Evolutionary conservation across 1,140 invertebrate genomes (phyloP), one percentile per base, ranked within the genome.

Genomic region (Lepidotrigona ventralis): DNA sequence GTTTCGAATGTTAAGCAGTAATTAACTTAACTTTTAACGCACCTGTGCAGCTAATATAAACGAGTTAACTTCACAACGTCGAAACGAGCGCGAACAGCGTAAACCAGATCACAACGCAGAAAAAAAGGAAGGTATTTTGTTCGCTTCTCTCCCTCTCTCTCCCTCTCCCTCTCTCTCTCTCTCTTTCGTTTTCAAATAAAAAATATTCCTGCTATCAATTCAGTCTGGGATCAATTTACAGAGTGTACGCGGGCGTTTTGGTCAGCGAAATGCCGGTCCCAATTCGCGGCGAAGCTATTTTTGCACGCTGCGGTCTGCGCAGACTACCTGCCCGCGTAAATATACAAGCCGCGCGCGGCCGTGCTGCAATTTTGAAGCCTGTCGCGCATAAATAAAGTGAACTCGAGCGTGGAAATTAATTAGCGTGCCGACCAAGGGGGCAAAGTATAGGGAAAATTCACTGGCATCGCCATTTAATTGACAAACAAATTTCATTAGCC

Each of bases 331-430:
- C 53, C 51, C 85, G 70, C 87, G 85, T 85, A 86, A 86, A 89
- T 89, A 86, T 85, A 86, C 72, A 64, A 66, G 51, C 70, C 69
- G 77, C 69, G 77, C 69, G 82, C 69, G 82, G 64, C 33, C 66
- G 73, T 39, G 82, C 77, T 83, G 88, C 78, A 89, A 90, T 88
- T 91, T 90, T 90, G 80, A 88, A 82, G 86, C 89, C 87, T 89
- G 89, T 90, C 86, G 85, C 89, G 87, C 89, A 88, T 90, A 91
- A 91, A 91, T 89, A 90, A 89, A 90, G 85, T 85, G 83, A 83
- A 88, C 71, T 87, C 73, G 84, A 88, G 80, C 85, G 81, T 91
- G 85, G 89, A 90, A 92, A 91, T 89, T 91, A 92, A 92, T 91
- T 89, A 90, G 85, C 72, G 84, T 83, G 79, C 87, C 85, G 75